phyloP scores from a whole-genome alignment of 2,888 invertebrate species.

The Diarsia rubi region DNA sequence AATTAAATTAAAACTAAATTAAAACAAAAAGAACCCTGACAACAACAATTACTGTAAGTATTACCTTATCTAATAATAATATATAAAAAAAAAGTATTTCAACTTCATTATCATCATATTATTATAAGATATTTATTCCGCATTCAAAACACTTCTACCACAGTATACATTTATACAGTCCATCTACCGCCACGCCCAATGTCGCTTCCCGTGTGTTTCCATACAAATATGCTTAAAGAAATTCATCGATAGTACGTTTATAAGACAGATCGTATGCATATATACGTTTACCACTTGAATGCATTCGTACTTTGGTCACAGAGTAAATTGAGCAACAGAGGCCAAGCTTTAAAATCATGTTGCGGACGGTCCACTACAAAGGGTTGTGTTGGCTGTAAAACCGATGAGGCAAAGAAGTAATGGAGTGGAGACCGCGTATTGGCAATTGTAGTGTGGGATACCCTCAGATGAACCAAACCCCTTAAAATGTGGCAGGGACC shows the following conservation, averaged over 20 bases:
- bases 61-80: background rate
- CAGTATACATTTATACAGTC: too few relatives aligned
- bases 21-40: too few relatives aligned
- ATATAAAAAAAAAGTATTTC: background rate
- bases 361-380: background rate
- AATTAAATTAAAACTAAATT: background rate
- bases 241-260: conserved; percentile 24
- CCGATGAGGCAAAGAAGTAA: background rate
- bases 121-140: background rate
- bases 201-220: conserved; percentile 37
- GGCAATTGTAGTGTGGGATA: background rate
- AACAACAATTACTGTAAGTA: background rate
- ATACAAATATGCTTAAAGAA: conserved; percentile 36
- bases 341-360: background rate
- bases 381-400: background rate
- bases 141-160: background rate
- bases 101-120: too few relatives aligned
- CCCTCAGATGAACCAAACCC: background rate
- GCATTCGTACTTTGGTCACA: conserved; percentile 6
- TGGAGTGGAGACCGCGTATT: background rate
- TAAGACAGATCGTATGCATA: conserved; percentile 44
- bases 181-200: background rate
- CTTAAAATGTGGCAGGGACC: background rate
- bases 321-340: conserved; percentile 26
- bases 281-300: conserved; percentile 54